phyloP scores from a whole-genome alignment of 1,140 invertebrate genomes.

The Macrotrachela quadricornifera region DNA sequence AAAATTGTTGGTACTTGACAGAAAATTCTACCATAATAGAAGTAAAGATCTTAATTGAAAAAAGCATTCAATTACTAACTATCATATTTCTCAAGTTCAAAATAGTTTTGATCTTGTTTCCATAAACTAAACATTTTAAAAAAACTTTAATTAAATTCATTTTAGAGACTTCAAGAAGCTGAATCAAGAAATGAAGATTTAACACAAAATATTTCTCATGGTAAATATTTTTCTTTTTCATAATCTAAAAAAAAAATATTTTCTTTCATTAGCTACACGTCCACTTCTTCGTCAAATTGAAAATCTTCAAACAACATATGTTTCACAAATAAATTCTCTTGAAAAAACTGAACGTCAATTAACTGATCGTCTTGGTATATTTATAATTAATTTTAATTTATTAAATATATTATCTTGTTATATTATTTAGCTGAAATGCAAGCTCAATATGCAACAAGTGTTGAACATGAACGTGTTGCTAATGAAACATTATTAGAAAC shows the following conservation, averaged over 20 bases:
- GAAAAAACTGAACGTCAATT: slow-evolving; percentile 46
- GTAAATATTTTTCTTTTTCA: slow-evolving; percentile 8
- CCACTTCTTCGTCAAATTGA: slow-evolving; percentile 58
- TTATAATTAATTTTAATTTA: neutral
- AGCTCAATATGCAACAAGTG: slow-evolving; percentile 36
- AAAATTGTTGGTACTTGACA: too few species aligned
- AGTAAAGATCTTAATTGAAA: too few species aligned
- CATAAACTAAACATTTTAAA: too few species aligned
- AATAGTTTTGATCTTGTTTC: too few species aligned
- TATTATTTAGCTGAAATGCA: slow-evolving; percentile 36
- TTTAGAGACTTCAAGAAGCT: slow-evolving; percentile 33
- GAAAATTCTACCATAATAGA: too few species aligned
- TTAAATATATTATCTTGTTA: too few species aligned
- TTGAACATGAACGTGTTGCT: slow-evolving; percentile 36
- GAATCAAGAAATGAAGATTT: slow-evolving; percentile 51
- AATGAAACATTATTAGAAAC: slow-evolving; percentile 26
- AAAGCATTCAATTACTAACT: too few species aligned
- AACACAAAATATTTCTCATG: slow-evolving; percentile 34
- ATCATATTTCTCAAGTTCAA: too few species aligned
- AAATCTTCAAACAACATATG: slow-evolving; percentile 44
- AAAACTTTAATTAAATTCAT: too few species aligned
- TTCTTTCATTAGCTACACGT: slow-evolving; percentile 44
- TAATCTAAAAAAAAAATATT: too few species aligned
- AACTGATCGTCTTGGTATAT: slow-evolving; percentile 39
- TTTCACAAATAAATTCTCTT: slow-evolving; percentile 41